A percentile compares a stretch with the other conserved stretches of the same genome.
Conservation (phyloP, 2,113 vertebrate genomes). For the Maccullochella peelii region DNA sequence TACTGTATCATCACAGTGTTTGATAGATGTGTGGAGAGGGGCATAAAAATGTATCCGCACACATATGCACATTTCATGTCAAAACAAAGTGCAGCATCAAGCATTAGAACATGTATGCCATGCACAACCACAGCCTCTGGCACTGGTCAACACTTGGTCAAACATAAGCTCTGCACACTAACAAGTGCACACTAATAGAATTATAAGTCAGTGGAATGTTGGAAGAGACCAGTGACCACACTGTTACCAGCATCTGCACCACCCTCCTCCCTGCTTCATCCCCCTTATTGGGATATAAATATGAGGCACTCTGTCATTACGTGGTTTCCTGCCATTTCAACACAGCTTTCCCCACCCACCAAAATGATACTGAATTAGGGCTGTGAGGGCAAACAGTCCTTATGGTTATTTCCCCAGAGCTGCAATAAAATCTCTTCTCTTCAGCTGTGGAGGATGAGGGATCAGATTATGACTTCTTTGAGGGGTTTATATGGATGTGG, state of each 20-base stretch:
- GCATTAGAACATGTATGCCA: not conserved
- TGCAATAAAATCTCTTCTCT: conserved; percentile 49
- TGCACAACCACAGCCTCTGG: conserved; percentile 14
- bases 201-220: conserved; percentile 53
- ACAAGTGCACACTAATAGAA: conserved; percentile 37
- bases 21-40: not conserved
- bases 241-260: conserved; percentile 54
- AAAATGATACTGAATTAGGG: conserved; percentile 63
- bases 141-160: not conserved
- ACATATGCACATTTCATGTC: conserved; percentile 11
- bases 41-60: not conserved
- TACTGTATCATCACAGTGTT: not conserved
- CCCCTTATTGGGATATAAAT: conserved; percentile 69
- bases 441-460: conserved; percentile 33
- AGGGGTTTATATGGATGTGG: conserved; percentile 34
- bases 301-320: conserved; percentile 68
- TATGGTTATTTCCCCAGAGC: conserved; percentile 60
- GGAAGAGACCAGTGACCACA: conserved; percentile 48
- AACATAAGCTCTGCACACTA: conserved; percentile 10
- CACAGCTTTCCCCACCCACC: conserved; percentile 59
- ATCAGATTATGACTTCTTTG: conserved; percentile 35
- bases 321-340: conserved; percentile 75
- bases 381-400: conserved; percentile 48
- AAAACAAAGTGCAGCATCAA: not conserved
- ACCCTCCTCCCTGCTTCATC: conserved; percentile 39